A percentile compares a stretch with the other conserved stretches of the same genome.
Conservation (phyloP, 1,140 invertebrate species). For the Drosophila quadrilineata region DNA sequence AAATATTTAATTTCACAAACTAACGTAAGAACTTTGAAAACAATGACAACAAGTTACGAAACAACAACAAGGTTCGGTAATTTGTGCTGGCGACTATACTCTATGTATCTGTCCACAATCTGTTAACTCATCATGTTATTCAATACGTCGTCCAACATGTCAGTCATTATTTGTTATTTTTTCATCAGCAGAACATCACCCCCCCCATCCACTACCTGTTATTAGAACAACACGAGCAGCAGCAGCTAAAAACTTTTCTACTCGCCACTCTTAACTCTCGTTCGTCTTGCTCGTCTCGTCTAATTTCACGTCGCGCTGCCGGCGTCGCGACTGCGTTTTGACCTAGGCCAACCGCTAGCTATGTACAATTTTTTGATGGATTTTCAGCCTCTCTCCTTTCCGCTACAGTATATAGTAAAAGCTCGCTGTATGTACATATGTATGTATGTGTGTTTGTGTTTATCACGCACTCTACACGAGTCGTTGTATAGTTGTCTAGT, state of each 20-base stretch:
- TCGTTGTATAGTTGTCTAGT: slow-evolving; percentile 23
- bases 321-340: slow-evolving; percentile 47
- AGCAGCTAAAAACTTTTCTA: not conserved
- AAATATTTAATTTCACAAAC: slow-evolving; percentile 44
- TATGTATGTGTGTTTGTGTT: slow-evolving; percentile 25
- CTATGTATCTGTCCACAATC: not conserved
- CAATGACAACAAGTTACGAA: slow-evolving; percentile 37
- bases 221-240: slow-evolving; percentile 19
- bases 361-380: slow-evolving; percentile 16
- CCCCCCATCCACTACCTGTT: not conserved
- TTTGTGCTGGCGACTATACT: slow-evolving; percentile 11
- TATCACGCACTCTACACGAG: not conserved
- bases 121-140: slow-evolving; percentile 19
- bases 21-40: slow-evolving; percentile 20
- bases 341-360: slow-evolving; percentile 64
- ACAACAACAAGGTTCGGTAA: slow-evolving; percentile 29
- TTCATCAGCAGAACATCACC: slow-evolving; percentile 11
- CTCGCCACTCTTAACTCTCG: slow-evolving; percentile 15
- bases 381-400: slow-evolving; percentile 10
- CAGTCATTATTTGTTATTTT: slow-evolving; percentile 13
- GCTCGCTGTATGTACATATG: not conserved
- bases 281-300: not conserved
- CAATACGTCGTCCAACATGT: slow-evolving; percentile 2
- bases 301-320: slow-evolving; percentile 12
- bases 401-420: too few relatives aligned